phyloP scores from a whole-genome alignment of 2,888 invertebrate genomes.

The Pseudococcus jackbeardsleyi region DNA sequence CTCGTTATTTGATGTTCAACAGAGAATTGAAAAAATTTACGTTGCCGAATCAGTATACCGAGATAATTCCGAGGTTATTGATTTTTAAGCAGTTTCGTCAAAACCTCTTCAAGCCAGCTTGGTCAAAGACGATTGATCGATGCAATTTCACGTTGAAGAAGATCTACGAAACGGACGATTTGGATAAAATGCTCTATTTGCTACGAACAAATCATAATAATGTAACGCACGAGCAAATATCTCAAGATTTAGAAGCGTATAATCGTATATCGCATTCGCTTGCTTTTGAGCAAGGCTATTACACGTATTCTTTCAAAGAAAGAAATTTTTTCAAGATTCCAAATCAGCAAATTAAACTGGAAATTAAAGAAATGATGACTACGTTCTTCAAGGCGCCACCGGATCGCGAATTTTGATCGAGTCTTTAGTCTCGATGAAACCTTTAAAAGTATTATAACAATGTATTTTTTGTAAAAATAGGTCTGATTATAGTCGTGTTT shows the following conservation, averaged over 20 bases:
- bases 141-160: background rate
- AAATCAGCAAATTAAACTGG: background rate
- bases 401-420: background rate
- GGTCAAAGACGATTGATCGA: background rate
- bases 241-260: background rate
- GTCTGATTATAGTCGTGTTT: background rate
- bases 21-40: background rate
- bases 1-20: background rate
- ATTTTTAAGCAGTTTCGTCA: background rate
- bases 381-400: background rate
- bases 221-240: background rate
- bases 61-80: background rate
- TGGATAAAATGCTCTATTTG: background rate
- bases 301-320: background rate
- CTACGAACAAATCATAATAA: background rate
- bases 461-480: background rate
- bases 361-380: background rate
- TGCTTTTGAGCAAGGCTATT: constrained; percentile 6
- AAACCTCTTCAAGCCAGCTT: background rate
- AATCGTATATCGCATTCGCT: background rate
- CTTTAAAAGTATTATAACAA: background rate
- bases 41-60: background rate
- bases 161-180: background rate
- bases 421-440: background rate
- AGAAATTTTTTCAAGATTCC: background rate